Evolutionary conservation across 2,888 invertebrate genomes (phyloP), one percentile per base, ranked within the genome.

Genomic region (Alloscopus bannaensis): DNA sequence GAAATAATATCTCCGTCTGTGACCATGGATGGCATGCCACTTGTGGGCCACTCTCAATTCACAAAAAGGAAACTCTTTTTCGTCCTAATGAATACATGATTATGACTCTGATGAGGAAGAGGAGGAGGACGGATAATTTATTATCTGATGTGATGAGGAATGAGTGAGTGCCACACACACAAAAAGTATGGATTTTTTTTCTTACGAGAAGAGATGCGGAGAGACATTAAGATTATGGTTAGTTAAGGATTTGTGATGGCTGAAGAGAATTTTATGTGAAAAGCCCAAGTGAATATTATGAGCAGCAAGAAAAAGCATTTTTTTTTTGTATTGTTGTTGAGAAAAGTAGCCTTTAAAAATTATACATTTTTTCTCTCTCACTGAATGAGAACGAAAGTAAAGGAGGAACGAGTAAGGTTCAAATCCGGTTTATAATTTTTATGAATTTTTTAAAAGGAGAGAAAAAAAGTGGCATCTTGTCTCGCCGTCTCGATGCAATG

Each of bases 391-490:
- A 75, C 50, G 75, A 75, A 75, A 75, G 75, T 71, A 59, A 65
- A 65, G n/a, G n/a, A n/a, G n/a, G n/a, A n/a, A n/a, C n/a, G 66
- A 59, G 66, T 50, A 66, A 75, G 66, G 66, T 66, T 75, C 60
- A 75, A 66, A 75, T 75, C 75, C 75, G 75, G 75, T 75, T 75
- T 75, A 47, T 1, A 50, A n/a, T n/a, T n/a, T n/a, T n/a, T n/a
- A n/a, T n/a, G n/a, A n/a, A n/a, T n/a, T n/a, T n/a, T n/a, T n/a
- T n/a, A n/a, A n/a, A n/a, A n/a, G n/a, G n/a, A n/a, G n/a, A 47
- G 4, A 52, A 18, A 4, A 52, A 52, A 52, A 52, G 20, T 22
- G 20, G 22, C 3, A 52, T 52, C 4, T 36, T 36, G 36, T 8
- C 6, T 36, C 36, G 13, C 13, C 36, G 36, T 36, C 36, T 6